phyloP scores from a whole-genome alignment of 2,888 invertebrate genomes.

The Ashinkailepas kermadecensis region DNA sequence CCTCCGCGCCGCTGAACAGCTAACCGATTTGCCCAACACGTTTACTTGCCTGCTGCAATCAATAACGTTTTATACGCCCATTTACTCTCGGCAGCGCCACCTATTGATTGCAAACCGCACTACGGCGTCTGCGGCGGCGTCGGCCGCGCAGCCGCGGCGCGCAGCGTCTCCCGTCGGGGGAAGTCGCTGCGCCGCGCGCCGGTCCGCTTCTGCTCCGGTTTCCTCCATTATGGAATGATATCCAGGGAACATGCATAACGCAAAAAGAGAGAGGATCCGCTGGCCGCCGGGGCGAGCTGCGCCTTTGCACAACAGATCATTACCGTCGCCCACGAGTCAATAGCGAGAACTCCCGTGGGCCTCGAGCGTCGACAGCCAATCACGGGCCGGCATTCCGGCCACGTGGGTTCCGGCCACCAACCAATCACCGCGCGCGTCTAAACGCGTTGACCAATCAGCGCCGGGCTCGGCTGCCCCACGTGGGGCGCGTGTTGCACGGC shows the following conservation, averaged over 20 bases:
- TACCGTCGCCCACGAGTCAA: neutral
- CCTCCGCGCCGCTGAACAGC: neutral
- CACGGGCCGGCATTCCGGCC: neutral
- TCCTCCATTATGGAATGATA: conserved; percentile 10
- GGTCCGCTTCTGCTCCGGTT: neutral
- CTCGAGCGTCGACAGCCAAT: neutral
- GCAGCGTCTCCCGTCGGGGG: neutral
- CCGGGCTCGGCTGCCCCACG: neutral
- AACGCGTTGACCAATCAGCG: neutral
- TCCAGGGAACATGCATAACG: conserved; percentile 18
- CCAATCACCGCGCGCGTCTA: neutral
- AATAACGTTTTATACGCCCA: conserved; percentile 20
- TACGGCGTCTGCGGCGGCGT: neutral
- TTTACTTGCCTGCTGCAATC: conserved; percentile 20
- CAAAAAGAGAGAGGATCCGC: neutral
- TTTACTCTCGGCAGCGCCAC: conserved; percentile 13
- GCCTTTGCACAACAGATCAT: neutral
- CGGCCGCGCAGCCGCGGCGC: neutral
- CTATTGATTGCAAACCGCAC: conserved; percentile 18
- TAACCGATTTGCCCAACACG: conserved; percentile 23
- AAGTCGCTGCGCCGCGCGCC: neutral
- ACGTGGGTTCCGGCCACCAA: neutral
- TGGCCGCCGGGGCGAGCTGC: neutral
- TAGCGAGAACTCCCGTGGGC: neutral
- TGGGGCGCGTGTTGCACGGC: neutral